Conservation (phyloP, 2,888 invertebrate genomes). For the Eremobia ochroleuca region DNA sequence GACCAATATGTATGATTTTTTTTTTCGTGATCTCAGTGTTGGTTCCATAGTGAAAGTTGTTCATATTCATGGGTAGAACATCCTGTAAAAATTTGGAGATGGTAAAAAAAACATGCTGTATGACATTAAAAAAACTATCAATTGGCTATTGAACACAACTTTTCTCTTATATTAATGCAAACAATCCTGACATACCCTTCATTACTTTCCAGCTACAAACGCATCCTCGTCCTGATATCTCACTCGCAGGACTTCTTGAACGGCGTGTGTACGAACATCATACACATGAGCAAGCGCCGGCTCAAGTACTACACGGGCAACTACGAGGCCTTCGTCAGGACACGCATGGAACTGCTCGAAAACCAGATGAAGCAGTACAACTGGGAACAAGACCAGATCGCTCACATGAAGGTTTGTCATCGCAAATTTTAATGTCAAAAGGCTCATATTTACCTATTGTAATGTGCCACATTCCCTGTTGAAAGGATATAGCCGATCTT, state of each 20-base stretch:
- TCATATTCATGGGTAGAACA: too few relatives aligned
- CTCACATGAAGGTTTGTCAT: conserved; percentile 97
- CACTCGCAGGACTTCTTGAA: conserved; percentile 99
- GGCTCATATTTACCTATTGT: not conserved
- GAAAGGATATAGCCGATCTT: conserved; percentile 3
- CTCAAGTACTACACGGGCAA: conserved; percentile 99
- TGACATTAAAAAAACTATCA: not conserved
- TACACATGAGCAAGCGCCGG: conserved; percentile 98
- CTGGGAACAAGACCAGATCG: conserved; percentile 99
- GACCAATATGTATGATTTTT: too few relatives aligned
- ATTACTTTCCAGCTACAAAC: conserved; percentile 93
- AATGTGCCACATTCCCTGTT: not conserved
- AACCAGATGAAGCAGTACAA: conserved; percentile 99
- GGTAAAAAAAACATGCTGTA: too few relatives aligned
- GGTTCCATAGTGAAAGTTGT: too few relatives aligned
- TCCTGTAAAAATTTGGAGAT: too few relatives aligned
- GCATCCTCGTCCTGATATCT: conserved; percentile 99
- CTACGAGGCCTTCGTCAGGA: conserved; percentile 99
- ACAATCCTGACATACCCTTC: conserved; percentile 5
- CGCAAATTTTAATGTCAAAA: not conserved
- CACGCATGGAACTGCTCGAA: conserved; percentile 98
- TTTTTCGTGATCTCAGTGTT: too few relatives aligned
- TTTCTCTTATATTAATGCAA: not conserved
- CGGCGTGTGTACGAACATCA: conserved; percentile 98
- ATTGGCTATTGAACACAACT: not conserved